Conservation (phyloP, 2,113 vertebrate genomes). For the Antechinus stuartii region DNA sequence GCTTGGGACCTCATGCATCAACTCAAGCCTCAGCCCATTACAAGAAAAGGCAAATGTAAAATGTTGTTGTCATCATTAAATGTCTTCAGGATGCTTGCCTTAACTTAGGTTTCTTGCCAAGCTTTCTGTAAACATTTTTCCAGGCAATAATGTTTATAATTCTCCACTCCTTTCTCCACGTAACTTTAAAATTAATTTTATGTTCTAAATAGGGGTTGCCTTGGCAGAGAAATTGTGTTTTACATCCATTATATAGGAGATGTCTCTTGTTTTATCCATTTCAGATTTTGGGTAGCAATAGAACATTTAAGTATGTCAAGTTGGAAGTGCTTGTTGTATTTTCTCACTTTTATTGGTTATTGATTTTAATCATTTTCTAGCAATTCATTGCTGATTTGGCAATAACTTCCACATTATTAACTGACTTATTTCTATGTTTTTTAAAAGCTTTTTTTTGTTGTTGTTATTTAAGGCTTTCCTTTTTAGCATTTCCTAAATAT, state of each 20-base stretch:
- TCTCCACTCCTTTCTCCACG: not conserved
- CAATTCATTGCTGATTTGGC: not conserved
- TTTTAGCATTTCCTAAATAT: not conserved
- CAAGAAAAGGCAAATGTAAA: not conserved
- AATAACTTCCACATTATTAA: not conserved
- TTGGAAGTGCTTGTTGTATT: not conserved
- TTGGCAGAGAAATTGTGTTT: not conserved
- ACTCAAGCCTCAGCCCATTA: too few species aligned
- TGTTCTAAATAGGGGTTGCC: not conserved
- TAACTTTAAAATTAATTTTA: not conserved
- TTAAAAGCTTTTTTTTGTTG: not conserved
- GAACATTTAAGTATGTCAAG: not conserved
- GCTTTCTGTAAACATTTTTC: not conserved
- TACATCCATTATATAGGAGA: not conserved
- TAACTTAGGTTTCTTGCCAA: not conserved
- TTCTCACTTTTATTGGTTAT: not conserved
- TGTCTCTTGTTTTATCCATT: not conserved
- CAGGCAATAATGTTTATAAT: not conserved
- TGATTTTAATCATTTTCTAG: not conserved
- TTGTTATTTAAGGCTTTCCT: not conserved
- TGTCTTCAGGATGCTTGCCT: not conserved
- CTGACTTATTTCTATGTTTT: not conserved
- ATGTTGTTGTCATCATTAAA: not conserved
- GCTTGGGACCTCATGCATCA: too few species aligned
- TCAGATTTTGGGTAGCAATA: not conserved